Evolutionary conservation across 2,797 vertebrate species (phyloP), one percentile per base, ranked within the genome.

Genomic region (Channa striata): DNA sequence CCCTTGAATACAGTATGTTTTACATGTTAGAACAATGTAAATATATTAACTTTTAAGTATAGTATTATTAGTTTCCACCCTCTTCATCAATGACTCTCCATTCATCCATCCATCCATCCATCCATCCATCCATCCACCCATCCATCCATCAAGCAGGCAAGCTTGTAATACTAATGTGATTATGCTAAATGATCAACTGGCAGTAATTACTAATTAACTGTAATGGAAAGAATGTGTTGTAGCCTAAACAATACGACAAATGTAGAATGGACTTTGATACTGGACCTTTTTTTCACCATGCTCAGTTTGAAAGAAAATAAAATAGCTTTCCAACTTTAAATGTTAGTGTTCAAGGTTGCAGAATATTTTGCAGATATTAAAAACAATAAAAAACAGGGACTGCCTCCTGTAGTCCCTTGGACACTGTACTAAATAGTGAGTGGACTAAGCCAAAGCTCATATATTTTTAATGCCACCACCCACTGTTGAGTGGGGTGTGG

Each of bases 391-490:
- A 42, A 59, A 50, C 3, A 11, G 20, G 20, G 3, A 0, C 11
- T 16, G 2, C 16, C 43, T 66, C 16, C 19, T 51, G 39, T 3
- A 47, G 13, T 72, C 72, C 37, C 23, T 42, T 59, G 19, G 57
- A 69, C 48, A 21, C 53, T 25, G 14, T 21, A 21, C 33, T 14
- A 43, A 46, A 77, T 9, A 57, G 6, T 54, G 34, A 72, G 61
- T 34, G 44, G 47, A 65, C 43, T 36, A 37, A 73, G 62, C n/a
- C 19, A 47, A 23, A 48, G 25, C 68, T 82, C 71, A 77, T 82
- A 47, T 65, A 74, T 82, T 58, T 74, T 85, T 74, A 69, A 84
- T 59, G 61, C 12, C 46, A 36, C 60, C 74, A 37, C 46, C 59
- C 61, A 68, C 68, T 57, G 56, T 4, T 43, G 37, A 23, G 53